Percentiles rank a stretch among this genome's conserved stretches.
These are phyloP conservation scores for Chaetoderma sp. DNA, from an alignment of 2,888 invertebrate species.

Conservation along the genomic window DNA sequence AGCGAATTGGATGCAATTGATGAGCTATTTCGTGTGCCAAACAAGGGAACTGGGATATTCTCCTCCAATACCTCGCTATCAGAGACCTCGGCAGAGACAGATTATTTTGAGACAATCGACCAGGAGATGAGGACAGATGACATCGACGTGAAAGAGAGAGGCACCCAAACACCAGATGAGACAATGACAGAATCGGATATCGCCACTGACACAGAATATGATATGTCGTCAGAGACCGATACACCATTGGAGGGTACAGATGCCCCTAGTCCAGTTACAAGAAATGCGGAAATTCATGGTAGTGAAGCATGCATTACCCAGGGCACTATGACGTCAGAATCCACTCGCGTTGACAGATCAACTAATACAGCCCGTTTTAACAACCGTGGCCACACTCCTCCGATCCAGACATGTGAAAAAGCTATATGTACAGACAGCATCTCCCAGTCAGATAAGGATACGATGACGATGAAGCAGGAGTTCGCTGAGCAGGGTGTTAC, in stretches of 20 bases:
- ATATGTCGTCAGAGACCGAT: neutral
- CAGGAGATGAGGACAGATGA: constrained; percentile 45
- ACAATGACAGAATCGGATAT: too few relatives aligned
- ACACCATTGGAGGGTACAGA: constrained; percentile 10
- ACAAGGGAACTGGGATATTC: constrained; percentile 43
- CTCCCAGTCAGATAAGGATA: constrained; percentile 13
- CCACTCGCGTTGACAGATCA: constrained; percentile 52
- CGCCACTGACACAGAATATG: neutral
- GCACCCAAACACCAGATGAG: constrained; percentile 43
- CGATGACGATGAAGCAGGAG: constrained; percentile 24
- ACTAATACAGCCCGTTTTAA: constrained; percentile 44
- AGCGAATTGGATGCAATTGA: constrained; percentile 51
- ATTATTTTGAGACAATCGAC: constrained; percentile 46
- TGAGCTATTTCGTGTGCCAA: constrained; percentile 56
- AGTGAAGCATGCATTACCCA: constrained; percentile 7
- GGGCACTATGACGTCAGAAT: constrained; percentile 51
- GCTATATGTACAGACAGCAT: constrained; percentile 4
- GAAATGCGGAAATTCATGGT: constrained; percentile 20
- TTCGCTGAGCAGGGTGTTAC: constrained; percentile 45
- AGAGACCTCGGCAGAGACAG: constrained; percentile 13
- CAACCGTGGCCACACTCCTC: neutral
- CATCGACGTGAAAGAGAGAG: constrained; percentile 41
- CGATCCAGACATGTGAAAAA: neutral
- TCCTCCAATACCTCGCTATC: constrained; percentile 30
- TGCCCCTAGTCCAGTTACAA: constrained; percentile 16